Evolutionary conservation across 2,888 invertebrate genomes (phyloP).

Genomic region (Mycalesis mineus): DNA sequence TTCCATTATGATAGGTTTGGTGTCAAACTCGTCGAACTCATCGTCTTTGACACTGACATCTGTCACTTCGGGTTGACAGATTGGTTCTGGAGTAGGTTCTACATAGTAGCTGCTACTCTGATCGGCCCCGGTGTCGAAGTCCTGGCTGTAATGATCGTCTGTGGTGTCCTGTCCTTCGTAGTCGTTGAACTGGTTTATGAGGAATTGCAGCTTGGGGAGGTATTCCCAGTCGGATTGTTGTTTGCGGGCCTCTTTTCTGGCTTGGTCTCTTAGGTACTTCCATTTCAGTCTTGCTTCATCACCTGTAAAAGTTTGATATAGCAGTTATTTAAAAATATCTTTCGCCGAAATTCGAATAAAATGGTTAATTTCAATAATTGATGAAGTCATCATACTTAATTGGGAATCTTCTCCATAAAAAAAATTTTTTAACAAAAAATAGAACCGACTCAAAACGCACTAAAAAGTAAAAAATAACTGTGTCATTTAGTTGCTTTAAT

Average conservation of each 20-base stretch:
- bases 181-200: slow-evolving; percentile 68
- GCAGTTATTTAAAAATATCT: no score
- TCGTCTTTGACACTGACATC: slow-evolving; percentile 55
- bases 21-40: slow-evolving; percentile 71
- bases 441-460: no score
- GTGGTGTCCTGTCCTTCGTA: slow-evolving; percentile 54
- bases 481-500: no score
- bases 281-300: slow-evolving; percentile 71
- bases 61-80: slow-evolving; percentile 21
- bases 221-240: slow-evolving; percentile 67
- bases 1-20: slow-evolving; percentile 69
- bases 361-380: no score
- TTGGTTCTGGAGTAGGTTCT: slow-evolving; percentile 37
- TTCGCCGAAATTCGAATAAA: no score
- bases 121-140: slow-evolving; percentile 44
- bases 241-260: slow-evolving; percentile 66
- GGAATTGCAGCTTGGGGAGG: slow-evolving; percentile 61
- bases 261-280: slow-evolving; percentile 71
- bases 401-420: no score
- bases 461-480: no score
- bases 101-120: slow-evolving; percentile 50
- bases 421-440: no score
- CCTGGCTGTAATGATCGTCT: slow-evolving; percentile 38
- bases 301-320: slow-evolving; percentile 42
- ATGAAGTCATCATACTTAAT: no score